A percentile compares a stretch with the other conserved stretches of the same genome.
These are phyloP conservation scores for Calephelis perditalis DNA, from an alignment of 2,888 invertebrate genomes.

Conservation along the genomic window DNA sequence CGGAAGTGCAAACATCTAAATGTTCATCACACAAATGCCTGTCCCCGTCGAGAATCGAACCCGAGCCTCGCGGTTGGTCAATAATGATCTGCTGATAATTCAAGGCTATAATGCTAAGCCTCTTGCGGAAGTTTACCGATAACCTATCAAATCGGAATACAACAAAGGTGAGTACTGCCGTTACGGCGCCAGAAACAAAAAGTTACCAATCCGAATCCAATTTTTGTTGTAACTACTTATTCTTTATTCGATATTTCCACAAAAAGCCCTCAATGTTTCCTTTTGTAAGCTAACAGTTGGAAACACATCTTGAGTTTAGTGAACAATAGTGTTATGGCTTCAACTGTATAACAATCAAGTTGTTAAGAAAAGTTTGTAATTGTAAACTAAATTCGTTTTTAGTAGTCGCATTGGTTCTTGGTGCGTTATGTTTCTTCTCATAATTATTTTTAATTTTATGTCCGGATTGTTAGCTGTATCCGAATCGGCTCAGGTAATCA, in stretches of 20 bases:
- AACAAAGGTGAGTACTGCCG: too few species aligned
- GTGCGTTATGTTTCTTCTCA: conserved; percentile 26
- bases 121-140: too few species aligned
- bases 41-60: too few species aligned
- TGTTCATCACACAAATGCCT: too few species aligned
- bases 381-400: conserved; percentile 1
- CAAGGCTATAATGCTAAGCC: too few species aligned
- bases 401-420: conserved; percentile 10
- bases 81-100: too few species aligned
- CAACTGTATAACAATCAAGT: background rate
- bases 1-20: too few species aligned
- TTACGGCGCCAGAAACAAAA: too few species aligned
- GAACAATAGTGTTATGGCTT: conserved; percentile 6
- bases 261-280: background rate
- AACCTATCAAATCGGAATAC: too few species aligned
- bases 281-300: background rate
- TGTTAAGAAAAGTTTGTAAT: conserved; percentile 42
- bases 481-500: conserved; percentile 26
- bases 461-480: conserved; percentile 19
- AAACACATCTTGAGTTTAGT: background rate
- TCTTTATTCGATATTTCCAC: background rate
- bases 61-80: too few species aligned
- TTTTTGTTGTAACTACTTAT: too few species aligned
- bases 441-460: conserved; percentile 24
- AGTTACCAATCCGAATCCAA: too few species aligned